These are phyloP conservation scores for Anarhynchus alexandrinus DNA, from an alignment of 2,113 vertebrate species.

Conservation along the genomic window DNA sequence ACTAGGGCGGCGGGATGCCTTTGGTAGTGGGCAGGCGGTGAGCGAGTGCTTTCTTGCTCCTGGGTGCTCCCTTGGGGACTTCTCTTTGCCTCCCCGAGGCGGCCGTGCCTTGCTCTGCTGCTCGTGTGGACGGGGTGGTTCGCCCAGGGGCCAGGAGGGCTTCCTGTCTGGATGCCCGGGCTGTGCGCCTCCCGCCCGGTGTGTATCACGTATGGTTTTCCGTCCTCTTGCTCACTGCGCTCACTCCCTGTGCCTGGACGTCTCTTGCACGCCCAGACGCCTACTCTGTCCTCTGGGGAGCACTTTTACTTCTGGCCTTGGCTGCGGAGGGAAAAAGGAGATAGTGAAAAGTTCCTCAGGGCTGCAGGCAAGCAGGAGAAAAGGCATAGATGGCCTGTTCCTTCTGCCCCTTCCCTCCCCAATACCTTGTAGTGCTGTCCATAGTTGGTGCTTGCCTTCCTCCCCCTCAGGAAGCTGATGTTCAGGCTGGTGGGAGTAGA, in stretches of 20 bases:
- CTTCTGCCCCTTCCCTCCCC: not conserved
- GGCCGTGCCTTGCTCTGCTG: not conserved
- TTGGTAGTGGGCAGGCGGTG: not conserved
- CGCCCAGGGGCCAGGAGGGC: rapidly evolving
- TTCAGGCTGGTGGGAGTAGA: not conserved
- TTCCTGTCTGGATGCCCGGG: rapidly evolving
- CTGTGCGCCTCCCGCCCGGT: rapidly evolving
- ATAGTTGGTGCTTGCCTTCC: not conserved
- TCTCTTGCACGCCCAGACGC: not conserved
- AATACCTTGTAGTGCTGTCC: rapidly evolving
- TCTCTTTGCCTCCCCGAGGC: too few relatives aligned
- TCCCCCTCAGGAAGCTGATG: not conserved
- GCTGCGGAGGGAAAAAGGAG: not conserved
- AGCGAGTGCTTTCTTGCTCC: too few relatives aligned
- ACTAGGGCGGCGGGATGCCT: not conserved
- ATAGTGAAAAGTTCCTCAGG: rapidly evolving
- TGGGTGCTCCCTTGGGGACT: rapidly evolving
- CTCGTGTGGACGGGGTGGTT: rapidly evolving
- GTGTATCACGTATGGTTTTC: rapidly evolving
- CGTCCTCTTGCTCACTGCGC: not conserved
- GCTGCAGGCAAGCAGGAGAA: not conserved
- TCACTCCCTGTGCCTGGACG: rapidly evolving
- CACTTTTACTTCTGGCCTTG: not conserved
- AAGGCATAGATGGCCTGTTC: not conserved
- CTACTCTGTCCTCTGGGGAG: not conserved